phyloP scores from a whole-genome alignment of 2,888 invertebrate species.

The Podotricha telesiphe region DNA sequence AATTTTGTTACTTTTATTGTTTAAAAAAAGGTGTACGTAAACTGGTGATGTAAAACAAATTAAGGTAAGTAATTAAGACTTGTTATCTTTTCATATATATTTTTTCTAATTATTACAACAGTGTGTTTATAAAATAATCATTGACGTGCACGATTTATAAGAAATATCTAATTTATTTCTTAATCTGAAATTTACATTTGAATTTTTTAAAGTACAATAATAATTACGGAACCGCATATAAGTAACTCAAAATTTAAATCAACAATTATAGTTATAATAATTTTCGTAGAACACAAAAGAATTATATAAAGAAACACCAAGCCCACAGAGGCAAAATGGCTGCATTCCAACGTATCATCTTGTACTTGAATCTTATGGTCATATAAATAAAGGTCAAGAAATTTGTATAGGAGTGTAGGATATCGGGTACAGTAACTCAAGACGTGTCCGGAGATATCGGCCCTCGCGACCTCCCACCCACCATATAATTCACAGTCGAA shows the following conservation, averaged over 20 bases:
- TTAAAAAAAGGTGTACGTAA: not conserved
- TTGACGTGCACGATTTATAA: no score
- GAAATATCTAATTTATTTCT: no score
- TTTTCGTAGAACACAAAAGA: slow-evolving; percentile 41
- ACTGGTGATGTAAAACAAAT: not conserved
- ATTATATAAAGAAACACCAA: slow-evolving; percentile 45
- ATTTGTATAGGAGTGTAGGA: slow-evolving; percentile 35
- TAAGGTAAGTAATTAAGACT: not conserved
- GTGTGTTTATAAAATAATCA: no score
- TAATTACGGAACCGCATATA: not conserved
- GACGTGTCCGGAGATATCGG: slow-evolving; percentile 59
- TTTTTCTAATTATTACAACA: no score
- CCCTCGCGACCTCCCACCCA: slow-evolving; percentile 65
- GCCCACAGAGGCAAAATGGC: slow-evolving; percentile 52
- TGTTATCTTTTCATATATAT: no score
- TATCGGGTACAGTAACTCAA: slow-evolving; percentile 51
- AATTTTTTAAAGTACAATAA: no score
- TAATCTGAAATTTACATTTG: no score
- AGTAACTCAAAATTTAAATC: not conserved
- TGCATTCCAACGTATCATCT: slow-evolving; percentile 50
- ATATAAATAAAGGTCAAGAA: slow-evolving; percentile 39
- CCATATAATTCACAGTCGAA: slow-evolving; percentile 75
- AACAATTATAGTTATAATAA: slow-evolving; percentile 18
- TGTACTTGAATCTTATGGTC: slow-evolving; percentile 37
- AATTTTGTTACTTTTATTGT: not conserved